Base-by-base conservation (phyloP, 2,888 invertebrate species). In the Leptinotarsa rubiginosa region DNA sequence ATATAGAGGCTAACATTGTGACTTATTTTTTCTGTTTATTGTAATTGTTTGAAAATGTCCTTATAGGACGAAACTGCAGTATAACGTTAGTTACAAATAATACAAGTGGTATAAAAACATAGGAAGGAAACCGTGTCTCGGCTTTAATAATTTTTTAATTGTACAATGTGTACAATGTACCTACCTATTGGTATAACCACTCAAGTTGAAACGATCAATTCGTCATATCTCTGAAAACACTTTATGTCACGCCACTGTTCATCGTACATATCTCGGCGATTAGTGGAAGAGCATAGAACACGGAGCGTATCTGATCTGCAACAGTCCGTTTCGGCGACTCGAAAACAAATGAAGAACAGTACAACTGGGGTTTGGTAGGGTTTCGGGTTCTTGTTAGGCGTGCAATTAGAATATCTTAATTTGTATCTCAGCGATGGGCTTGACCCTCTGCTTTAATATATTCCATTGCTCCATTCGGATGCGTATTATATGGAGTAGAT, bases 361-460 rank as follows among this genome's bases (percentile, higher is more conserved):
- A 70, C 72, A 79, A 80, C 75, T 77, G 80, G 77, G 78, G 80
- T 76, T 79, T 76, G 81, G 81, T 81, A 79, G 83, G 83, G 75
- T 71, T 73, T 77, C 72, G 77, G 82, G 85, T 85, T 86, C 85
- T 85, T 85, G 85, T 84, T 83, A 82, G 82, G 80, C 83, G 81
- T 80, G 80, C 85, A 91, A 91, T 91, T 91, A 91, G 91, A 92
- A 92, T 92, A 92, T 92, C 92, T 92, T 92, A 92, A 92, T 92
- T 91, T 91, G 90, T 91, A 92, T 92, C 92, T 90, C 85, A 83
- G 86, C 83, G 86, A 87, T 87, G 87, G 83, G 86, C 85, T 86
- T 87, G 88, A 87, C 87, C 87, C 87, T 86, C 83, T 80, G 79
- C 80, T 56, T 82, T 86, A 86, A 87, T 86, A 81, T 86, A 87